Evolutionary conservation across 2,888 invertebrate species (phyloP).

Genomic region (Neoaliturus tenellus): DNA sequence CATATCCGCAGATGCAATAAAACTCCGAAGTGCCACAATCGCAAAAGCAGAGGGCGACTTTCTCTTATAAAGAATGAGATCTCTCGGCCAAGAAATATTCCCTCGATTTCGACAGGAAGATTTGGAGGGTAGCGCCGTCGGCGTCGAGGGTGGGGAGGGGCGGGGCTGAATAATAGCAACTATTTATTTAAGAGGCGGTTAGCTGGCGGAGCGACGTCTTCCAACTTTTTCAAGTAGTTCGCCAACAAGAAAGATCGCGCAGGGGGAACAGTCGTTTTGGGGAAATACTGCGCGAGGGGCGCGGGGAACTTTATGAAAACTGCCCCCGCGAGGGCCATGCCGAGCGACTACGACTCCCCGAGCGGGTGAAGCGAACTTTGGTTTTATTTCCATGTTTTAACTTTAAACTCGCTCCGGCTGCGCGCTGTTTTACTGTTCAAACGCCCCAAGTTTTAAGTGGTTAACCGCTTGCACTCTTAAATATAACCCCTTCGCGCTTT

Average conservation of each 20-base stretch:
- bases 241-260: slow-evolving; percentile 57
- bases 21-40: background rate
- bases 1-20: background rate
- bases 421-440: slow-evolving; percentile 43
- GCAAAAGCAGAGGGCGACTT: background rate
- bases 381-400: slow-evolving; percentile 52
- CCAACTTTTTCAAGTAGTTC: slow-evolving; percentile 64
- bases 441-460: slow-evolving; percentile 41
- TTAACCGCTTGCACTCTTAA: slow-evolving; percentile 37
- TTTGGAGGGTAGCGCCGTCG: slow-evolving; percentile 6
- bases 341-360: slow-evolving; percentile 21
- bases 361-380: slow-evolving; percentile 44
- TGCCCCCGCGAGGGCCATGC: slow-evolving; percentile 41
- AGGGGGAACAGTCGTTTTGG: slow-evolving; percentile 52
- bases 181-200: slow-evolving; percentile 67
- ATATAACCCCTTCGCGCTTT: slow-evolving; percentile 8
- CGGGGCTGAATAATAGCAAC: slow-evolving; percentile 63
- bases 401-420: slow-evolving; percentile 42
- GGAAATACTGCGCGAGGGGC: slow-evolving; percentile 44
- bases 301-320: slow-evolving; percentile 56
- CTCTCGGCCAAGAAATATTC: slow-evolving; percentile 49
- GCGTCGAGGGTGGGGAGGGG: background rate
- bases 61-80: slow-evolving; percentile 28
- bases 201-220: slow-evolving; percentile 64
- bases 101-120: slow-evolving; percentile 49